phyloP scores from a whole-genome alignment of 2,113 vertebrate genomes.

The Lagopus leucura region DNA sequence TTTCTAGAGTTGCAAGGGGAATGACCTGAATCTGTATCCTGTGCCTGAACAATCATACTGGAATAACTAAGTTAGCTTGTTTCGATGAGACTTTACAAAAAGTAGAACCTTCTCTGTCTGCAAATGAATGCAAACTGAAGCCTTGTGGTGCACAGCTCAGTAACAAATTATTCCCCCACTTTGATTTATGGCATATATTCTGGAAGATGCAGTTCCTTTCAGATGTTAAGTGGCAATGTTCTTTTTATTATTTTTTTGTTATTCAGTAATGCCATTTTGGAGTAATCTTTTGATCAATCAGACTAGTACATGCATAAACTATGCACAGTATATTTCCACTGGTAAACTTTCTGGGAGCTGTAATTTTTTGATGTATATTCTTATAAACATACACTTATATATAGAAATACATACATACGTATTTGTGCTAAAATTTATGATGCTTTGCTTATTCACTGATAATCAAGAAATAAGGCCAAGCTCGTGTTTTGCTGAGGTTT shows the following conservation, averaged over 20 bases:
- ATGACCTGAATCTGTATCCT: background rate
- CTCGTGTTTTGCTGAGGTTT: background rate
- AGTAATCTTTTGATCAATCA: conserved; percentile 20
- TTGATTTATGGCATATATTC: conserved; percentile 3
- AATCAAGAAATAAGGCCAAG: background rate
- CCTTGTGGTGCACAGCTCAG: background rate
- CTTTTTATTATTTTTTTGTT: background rate
- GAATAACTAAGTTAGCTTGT: background rate
- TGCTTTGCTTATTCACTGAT: background rate
- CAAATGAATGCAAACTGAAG: background rate
- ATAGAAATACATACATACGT: background rate
- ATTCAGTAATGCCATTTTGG: background rate
- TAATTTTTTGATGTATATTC: background rate
- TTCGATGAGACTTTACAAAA: background rate
- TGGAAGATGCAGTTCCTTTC: background rate
- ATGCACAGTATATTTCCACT: background rate
- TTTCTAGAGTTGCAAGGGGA: background rate
- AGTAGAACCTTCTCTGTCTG: background rate
- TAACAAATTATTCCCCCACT: background rate
- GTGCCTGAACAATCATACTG: background rate
- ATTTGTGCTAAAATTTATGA: background rate
- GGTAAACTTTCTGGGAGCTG: background rate
- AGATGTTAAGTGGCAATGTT: background rate
- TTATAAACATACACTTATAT: background rate
- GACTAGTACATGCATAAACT: background rate